Percentiles rank a stretch among this genome's conserved stretches.
Evolutionary conservation across 2,888 invertebrate species (phyloP).

Genomic region (Agrochola circellaris): DNA sequence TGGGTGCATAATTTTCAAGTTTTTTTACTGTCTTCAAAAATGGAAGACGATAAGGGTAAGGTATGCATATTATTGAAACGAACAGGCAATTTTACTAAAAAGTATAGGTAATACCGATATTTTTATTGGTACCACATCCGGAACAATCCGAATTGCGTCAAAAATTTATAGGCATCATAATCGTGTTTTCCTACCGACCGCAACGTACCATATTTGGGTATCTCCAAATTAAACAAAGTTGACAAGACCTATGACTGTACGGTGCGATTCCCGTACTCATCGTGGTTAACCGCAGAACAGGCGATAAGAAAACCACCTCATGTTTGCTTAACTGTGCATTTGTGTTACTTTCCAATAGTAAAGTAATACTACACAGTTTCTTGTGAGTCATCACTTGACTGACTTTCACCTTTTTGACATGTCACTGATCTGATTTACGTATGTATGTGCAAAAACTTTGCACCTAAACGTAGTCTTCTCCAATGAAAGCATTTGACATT

Average conservation of each 20-base stretch:
- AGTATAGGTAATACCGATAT: no score
- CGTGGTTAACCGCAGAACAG: conserved; percentile 68
- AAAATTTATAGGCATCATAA: neutral
- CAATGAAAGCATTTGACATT: conserved; percentile 48
- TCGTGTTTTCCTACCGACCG: conserved; percentile 13
- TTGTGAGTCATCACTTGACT: conserved; percentile 68
- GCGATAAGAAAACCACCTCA: conserved; percentile 69
- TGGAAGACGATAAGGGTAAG: neutral
- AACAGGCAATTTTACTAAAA: neutral
- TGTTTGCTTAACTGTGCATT: conserved; percentile 75
- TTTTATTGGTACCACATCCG: neutral
- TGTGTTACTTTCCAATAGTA: conserved; percentile 77
- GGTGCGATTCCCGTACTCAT: conserved; percentile 40
- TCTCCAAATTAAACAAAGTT: conserved; percentile 45
- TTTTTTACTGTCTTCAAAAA: neutral
- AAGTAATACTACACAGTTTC: conserved; percentile 70
- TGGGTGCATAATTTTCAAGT: neutral
- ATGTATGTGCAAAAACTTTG: conserved; percentile 42
- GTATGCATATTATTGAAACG: neutral
- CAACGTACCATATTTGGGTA: conserved; percentile 45
- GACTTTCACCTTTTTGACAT: conserved; percentile 79
- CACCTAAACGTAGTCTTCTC: conserved; percentile 17
- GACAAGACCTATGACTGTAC: conserved; percentile 50
- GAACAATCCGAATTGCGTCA: neutral
- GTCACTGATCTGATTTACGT: conserved; percentile 71